Conservation (phyloP, 2,113 vertebrate genomes). For the Pygoscelis adeliae region DNA sequence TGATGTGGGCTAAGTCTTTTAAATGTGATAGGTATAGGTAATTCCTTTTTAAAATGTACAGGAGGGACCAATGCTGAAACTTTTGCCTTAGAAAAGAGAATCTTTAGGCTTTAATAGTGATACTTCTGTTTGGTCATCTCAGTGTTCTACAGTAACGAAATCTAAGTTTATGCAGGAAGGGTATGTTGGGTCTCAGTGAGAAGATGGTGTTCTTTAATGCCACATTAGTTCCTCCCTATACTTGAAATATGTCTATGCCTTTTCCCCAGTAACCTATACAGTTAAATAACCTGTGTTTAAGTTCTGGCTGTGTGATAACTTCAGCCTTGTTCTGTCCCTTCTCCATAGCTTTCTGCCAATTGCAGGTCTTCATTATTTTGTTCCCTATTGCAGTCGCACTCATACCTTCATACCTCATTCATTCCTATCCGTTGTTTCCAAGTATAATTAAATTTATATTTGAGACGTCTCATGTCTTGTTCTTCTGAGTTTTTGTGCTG, state of each 20-base stretch:
- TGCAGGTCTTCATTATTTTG: not conserved
- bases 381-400: not conserved
- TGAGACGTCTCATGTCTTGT: not conserved
- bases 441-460: not conserved
- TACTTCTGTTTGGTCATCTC: not conserved
- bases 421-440: not conserved
- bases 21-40: not conserved
- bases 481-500: not conserved
- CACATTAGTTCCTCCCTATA: not conserved
- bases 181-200: fast-evolving
- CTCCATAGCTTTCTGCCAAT: not conserved
- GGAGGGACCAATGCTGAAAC: not conserved
- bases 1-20: not conserved
- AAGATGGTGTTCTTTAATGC: not conserved
- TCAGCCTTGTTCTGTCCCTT: not conserved
- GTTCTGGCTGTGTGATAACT: not conserved
- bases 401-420: not conserved
- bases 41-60: not conserved
- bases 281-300: not conserved
- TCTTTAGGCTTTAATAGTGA: not conserved
- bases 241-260: not conserved
- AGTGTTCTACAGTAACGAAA: not conserved
- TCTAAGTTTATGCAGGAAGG: not conserved
- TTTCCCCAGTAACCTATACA: not conserved
- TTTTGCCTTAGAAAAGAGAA: not conserved